Evolutionary conservation across 1,140 invertebrate species (phyloP).

Genomic region (Streblospio benedicti): DNA sequence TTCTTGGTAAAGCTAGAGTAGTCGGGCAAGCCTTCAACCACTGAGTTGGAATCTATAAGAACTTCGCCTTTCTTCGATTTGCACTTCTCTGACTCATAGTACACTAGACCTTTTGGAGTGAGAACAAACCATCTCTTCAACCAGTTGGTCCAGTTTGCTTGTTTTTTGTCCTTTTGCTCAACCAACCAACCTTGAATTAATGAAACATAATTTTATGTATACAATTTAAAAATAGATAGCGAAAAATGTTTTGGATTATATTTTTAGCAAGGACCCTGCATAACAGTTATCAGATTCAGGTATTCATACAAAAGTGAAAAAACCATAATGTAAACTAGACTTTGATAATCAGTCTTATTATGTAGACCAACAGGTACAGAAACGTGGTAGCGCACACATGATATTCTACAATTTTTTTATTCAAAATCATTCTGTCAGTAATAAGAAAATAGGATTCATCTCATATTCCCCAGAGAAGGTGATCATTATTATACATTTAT

Average conservation of each 20-base stretch:
- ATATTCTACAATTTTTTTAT: too few relatives aligned
- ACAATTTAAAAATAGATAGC: not conserved
- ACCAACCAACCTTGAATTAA: constrained; percentile 11
- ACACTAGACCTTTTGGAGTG: constrained; percentile 5
- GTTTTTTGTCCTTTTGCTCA: constrained; percentile 18
- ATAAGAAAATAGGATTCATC: too few relatives aligned
- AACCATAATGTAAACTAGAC: too few relatives aligned
- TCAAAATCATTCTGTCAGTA: too few relatives aligned
- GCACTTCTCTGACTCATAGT: not conserved
- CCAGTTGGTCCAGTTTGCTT: constrained; percentile 21
- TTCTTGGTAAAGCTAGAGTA: not conserved
- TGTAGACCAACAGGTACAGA: too few relatives aligned
- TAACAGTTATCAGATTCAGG: not conserved
- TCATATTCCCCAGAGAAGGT: too few relatives aligned
- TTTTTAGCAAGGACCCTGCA: not conserved
- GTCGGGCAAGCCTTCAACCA: not conserved
- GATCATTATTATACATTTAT: too few relatives aligned
- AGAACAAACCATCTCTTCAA: constrained; percentile 14
- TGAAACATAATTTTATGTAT: constrained; percentile 12
- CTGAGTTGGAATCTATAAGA: not conserved
- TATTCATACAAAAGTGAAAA: not conserved
- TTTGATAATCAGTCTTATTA: too few relatives aligned
- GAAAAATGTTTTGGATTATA: not conserved
- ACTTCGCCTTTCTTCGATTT: not conserved
- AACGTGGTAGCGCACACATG: too few relatives aligned